phyloP scores from a whole-genome alignment of 2,888 invertebrate species.

The Volucella zonaria region DNA sequence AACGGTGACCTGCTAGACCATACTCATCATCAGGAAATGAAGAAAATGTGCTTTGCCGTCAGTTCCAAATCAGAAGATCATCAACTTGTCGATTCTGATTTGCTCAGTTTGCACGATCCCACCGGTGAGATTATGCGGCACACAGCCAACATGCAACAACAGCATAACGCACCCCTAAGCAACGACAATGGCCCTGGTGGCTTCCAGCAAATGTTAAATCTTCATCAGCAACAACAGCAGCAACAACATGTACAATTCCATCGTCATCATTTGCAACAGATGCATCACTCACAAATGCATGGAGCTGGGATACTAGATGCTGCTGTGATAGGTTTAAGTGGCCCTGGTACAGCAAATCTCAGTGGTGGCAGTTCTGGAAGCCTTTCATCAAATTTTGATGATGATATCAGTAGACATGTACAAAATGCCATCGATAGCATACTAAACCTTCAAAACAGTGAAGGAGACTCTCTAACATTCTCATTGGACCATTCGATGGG shows the following conservation, averaged over 20 bases:
- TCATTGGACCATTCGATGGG: constrained; percentile 81
- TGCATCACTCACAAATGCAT: constrained; percentile 76
- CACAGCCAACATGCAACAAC: constrained; percentile 70
- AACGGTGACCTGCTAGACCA: constrained; percentile 78
- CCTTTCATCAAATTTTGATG: constrained; percentile 83
- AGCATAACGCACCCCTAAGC: constrained; percentile 31
- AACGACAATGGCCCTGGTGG: constrained; percentile 74
- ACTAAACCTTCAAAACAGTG: constrained; percentile 86
- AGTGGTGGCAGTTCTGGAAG: constrained; percentile 75
- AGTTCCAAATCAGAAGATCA: constrained; percentile 78
- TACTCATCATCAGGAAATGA: constrained; percentile 76
- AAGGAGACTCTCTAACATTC: constrained; percentile 82
- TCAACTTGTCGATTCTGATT: constrained; percentile 78
- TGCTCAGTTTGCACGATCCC: constrained; percentile 79
- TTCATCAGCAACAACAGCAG: constrained; percentile 77
- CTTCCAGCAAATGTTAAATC: constrained; percentile 78
- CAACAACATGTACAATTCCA: constrained; percentile 65
- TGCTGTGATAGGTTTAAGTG: constrained; percentile 75
- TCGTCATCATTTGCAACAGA: constrained; percentile 64
- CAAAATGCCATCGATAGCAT: constrained; percentile 92
- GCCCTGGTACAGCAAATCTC: constrained; percentile 72
- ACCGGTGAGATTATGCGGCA: constrained; percentile 76
- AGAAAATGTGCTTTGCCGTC: constrained; percentile 78
- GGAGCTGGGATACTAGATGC: constrained; percentile 76
- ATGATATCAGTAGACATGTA: constrained; percentile 89